A percentile compares a stretch with the other conserved stretches of the same genome.
Conservation (phyloP, 1,140 invertebrate genomes). For the Diachasmimorpha longicaudata region DNA sequence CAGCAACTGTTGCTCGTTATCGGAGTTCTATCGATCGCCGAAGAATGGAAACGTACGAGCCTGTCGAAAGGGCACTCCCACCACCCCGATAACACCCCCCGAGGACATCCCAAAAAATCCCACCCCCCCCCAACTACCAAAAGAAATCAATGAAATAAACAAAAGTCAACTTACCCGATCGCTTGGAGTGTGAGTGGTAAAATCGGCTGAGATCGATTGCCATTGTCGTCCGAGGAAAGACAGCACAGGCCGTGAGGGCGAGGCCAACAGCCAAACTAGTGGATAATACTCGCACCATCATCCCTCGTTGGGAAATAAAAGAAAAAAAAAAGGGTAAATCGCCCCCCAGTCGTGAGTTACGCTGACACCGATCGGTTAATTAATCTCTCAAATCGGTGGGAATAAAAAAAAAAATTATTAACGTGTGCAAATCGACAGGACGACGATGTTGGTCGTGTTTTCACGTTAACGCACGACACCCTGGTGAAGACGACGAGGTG, state of each 20-base stretch:
- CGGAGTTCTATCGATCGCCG: slow-evolving; percentile 26
- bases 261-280: slow-evolving; percentile 48
- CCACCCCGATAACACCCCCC: neutral
- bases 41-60: slow-evolving; percentile 10
- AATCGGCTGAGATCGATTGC: slow-evolving; percentile 73
- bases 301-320: slow-evolving; percentile 4
- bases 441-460: neutral
- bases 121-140: neutral
- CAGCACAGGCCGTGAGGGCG: slow-evolving; percentile 57
- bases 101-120: neutral
- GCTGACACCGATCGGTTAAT: neutral
- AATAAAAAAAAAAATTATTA: neutral
- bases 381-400: neutral
- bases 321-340: neutral
- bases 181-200: slow-evolving; percentile 70
- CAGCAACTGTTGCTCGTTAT: slow-evolving; percentile 32
- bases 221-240: slow-evolving; percentile 64
- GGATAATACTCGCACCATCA: slow-evolving; percentile 38
- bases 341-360: neutral
- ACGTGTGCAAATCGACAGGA: neutral
- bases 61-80: slow-evolving; percentile 33
- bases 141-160: slow-evolving; percentile 11
- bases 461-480: neutral
- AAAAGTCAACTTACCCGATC: slow-evolving; percentile 66
- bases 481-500: neutral